Evolutionary conservation across 2,113 vertebrate species (phyloP).

Genomic region (Pomatostomus ruficeps): DNA sequence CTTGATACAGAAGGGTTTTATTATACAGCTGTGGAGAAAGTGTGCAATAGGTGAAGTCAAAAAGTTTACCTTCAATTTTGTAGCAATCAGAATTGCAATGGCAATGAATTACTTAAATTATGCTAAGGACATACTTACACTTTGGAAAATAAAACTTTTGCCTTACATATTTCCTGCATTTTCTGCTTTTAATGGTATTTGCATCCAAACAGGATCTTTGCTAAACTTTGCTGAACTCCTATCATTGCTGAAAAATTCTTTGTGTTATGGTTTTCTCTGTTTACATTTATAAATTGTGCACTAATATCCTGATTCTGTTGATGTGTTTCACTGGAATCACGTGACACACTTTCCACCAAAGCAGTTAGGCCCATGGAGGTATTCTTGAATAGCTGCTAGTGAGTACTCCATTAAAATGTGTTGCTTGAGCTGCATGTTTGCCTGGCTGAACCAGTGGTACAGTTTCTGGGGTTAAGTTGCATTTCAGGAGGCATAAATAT

Average conservation of each 20-base stretch:
- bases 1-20: conserved; percentile 24
- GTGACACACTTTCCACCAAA: neutral
- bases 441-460: neutral
- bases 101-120: neutral
- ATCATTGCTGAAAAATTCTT: neutral
- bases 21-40: conserved; percentile 23
- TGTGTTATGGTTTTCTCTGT: neutral
- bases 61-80: conserved; percentile 32
- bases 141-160: conserved; percentile 3
- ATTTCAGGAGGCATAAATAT: neutral
- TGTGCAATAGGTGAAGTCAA: conserved; percentile 54
- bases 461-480: neutral
- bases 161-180: neutral
- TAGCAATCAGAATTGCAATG: conserved; percentile 11
- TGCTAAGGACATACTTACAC: neutral
- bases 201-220: neutral
- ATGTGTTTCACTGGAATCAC: neutral
- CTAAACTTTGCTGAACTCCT: neutral
- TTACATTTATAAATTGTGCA: neutral
- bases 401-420: neutral
- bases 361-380: neutral
- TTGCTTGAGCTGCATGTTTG: neutral
- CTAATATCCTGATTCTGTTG: neutral
- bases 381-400: neutral
- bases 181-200: neutral